These are phyloP conservation scores for Oostethus manadensis DNA, from an alignment of 2,113 vertebrate species.

Conservation along the genomic window DNA sequence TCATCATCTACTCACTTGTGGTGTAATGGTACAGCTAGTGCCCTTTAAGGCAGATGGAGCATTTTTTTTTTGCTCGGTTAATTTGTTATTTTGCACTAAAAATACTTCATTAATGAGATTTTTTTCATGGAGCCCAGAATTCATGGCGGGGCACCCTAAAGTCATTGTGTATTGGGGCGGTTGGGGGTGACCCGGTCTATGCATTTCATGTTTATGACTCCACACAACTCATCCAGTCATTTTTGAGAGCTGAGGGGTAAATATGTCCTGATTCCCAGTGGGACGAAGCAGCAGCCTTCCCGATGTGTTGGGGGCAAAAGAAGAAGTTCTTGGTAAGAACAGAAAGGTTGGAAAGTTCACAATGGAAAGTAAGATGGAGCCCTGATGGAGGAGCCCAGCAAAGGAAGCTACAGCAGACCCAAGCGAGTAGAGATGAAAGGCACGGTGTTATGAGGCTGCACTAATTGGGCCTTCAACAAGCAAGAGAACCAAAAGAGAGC, in stretches of 20 bases:
- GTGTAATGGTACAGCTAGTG: too few species aligned
- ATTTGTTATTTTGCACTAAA: too few species aligned
- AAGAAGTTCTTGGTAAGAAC: conserved; percentile 2
- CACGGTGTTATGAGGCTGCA: conserved; percentile 57
- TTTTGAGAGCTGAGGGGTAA: neutral
- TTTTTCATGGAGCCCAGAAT: too few species aligned
- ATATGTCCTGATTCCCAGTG: neutral
- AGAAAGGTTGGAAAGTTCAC: conserved; percentile 1
- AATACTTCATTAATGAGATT: too few species aligned
- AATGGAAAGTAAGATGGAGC: conserved; percentile 18
- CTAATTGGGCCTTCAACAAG: conserved; percentile 67
- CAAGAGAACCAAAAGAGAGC: conserved; percentile 30
- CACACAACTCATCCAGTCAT: neutral
- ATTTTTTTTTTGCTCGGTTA: too few species aligned
- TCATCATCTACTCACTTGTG: too few species aligned
- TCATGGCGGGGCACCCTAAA: too few species aligned
- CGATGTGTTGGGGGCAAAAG: neutral
- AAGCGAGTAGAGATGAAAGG: conserved; percentile 60
- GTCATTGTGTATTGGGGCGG: too few species aligned
- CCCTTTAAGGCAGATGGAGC: too few species aligned
- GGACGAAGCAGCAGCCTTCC: neutral
- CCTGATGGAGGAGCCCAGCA: conserved; percentile 13
- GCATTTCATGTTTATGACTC: too few species aligned
- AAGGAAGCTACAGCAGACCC: conserved; percentile 21
- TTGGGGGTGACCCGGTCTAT: too few species aligned